Conservation (phyloP, 2,888 invertebrate species). For the Crossocerus cetratus region DNA sequence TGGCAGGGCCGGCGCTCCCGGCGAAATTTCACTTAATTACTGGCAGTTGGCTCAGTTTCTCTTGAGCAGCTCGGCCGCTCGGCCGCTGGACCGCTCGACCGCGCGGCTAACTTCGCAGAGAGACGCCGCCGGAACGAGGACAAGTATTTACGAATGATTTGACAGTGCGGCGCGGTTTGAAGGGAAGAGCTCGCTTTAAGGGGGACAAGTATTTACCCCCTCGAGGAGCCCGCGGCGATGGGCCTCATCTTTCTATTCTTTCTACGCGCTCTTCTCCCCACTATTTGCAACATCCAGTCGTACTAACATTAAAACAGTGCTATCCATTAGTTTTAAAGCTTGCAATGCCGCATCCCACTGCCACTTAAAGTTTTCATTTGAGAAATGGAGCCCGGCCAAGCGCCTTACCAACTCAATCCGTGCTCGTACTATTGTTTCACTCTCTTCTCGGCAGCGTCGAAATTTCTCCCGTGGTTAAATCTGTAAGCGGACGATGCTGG, state of each 20-base stretch:
- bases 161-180: slow-evolving; percentile 33
- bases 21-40: slow-evolving; percentile 40
- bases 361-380: no score
- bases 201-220: slow-evolving; percentile 62
- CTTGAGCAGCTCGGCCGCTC: slow-evolving; percentile 35
- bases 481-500: no score
- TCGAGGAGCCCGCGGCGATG: slow-evolving; percentile 57
- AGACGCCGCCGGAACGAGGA: slow-evolving; percentile 51
- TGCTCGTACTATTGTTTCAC: no score
- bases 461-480: no score
- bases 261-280: slow-evolving; percentile 52
- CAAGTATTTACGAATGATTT: slow-evolving; percentile 59
- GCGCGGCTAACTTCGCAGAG: slow-evolving; percentile 26
- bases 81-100: no score
- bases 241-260: slow-evolving; percentile 52
- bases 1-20: neutral
- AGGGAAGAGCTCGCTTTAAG: slow-evolving; percentile 45
- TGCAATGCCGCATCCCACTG: no score
- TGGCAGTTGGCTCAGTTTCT: slow-evolving; percentile 27
- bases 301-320: slow-evolving; percentile 44
- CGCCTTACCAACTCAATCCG: no score
- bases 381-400: no score
- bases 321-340: slow-evolving; percentile 32
- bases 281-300: slow-evolving; percentile 24
- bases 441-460: no score